phyloP scores from a whole-genome alignment of 2,797 vertebrate species.

The Coranthus polyacanthus region DNA sequence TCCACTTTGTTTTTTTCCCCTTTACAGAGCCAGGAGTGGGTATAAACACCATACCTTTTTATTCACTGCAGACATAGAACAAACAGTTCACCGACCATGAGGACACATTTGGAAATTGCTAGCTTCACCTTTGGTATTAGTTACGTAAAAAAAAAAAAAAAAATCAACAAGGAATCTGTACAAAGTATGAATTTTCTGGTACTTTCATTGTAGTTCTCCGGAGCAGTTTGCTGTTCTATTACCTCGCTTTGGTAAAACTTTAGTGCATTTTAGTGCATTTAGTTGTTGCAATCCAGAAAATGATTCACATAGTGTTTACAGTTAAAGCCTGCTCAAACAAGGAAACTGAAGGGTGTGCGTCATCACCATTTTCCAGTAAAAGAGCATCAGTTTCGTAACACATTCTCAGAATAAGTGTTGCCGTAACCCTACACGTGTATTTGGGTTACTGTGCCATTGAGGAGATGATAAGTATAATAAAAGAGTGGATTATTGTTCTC shows the following conservation, averaged over 20 bases:
- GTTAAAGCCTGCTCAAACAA: slow-evolving; percentile 3
- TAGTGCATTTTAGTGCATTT: slow-evolving; percentile 8
- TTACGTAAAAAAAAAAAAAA: no score
- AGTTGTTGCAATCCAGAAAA: slow-evolving; percentile 13
- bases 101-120: no score
- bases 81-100: no score
- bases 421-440: not conserved
- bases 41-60: no score
- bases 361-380: slow-evolving; percentile 33
- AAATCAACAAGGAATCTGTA: slow-evolving; percentile 18
- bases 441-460: not conserved
- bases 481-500: slow-evolving; percentile 38
- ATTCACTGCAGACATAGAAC: no score
- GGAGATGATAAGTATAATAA: not conserved
- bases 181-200: slow-evolving; percentile 27
- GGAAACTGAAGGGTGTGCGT: slow-evolving; percentile 22
- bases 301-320: slow-evolving; percentile 3
- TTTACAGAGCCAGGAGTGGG: no score
- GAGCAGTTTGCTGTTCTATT: slow-evolving; percentile 27
- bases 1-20: no score
- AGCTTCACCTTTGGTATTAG: slow-evolving; percentile 15
- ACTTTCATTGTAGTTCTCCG: not conserved
- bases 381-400: slow-evolving; percentile 25
- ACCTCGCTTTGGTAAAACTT: slow-evolving; percentile 12
- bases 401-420: slow-evolving; percentile 5